Evolutionary conservation across 2,113 vertebrate species (phyloP).

Genomic region (Urocolius indicus): DNA sequence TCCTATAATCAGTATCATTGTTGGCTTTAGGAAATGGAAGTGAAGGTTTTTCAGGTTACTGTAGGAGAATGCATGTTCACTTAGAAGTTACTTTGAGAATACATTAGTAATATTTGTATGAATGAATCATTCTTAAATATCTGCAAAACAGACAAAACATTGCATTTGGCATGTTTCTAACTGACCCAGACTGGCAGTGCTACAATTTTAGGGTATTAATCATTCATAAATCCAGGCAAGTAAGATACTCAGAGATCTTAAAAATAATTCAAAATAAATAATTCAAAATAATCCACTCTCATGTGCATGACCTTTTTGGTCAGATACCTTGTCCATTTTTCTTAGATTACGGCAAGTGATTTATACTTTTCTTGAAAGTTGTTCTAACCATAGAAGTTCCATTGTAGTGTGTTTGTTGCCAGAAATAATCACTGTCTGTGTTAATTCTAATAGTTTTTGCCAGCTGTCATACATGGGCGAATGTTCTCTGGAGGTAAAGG

Average conservation of each 20-base stretch:
- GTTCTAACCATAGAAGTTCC: neutral
- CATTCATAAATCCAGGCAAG: neutral
- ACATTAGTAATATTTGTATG: neutral
- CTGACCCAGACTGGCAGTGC: neutral
- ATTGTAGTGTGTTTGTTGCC: neutral
- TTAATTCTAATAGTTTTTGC: neutral
- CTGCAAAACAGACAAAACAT: neutral
- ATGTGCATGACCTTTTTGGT: neutral
- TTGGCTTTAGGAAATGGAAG: neutral
- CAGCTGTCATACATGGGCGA: neutral
- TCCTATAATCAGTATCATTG: neutral
- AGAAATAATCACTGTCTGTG: neutral
- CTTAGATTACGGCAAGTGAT: neutral
- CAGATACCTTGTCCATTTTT: neutral
- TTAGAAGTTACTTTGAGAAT: neutral
- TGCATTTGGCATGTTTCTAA: neutral
- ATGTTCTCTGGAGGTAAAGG: neutral
- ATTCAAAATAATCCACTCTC: neutral
- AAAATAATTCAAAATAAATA: neutral
- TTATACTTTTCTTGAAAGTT: neutral
- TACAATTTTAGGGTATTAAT: neutral
- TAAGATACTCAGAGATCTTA: neutral
- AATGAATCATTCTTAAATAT: neutral
- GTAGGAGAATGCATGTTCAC: neutral
- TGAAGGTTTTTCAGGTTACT: neutral